Conservation (phyloP, 92 coral and sea anemone genomes). For the Plumapathes pennacea region DNA sequence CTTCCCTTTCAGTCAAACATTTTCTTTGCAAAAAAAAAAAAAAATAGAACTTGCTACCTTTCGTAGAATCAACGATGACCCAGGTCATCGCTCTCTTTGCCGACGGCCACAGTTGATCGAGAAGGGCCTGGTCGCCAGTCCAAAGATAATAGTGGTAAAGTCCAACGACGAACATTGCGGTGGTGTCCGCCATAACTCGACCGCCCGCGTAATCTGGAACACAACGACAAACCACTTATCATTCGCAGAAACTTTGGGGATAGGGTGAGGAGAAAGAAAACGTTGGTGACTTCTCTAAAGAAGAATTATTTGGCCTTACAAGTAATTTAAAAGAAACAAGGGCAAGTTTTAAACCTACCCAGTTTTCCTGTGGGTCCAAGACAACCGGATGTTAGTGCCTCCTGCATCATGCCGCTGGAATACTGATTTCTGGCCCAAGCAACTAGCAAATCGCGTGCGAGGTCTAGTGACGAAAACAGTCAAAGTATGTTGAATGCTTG, state of each 20-base stretch:
- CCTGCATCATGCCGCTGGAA: constrained; percentile 82
- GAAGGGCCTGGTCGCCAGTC: constrained; percentile 67
- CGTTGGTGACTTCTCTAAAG: no score
- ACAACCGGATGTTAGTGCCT: constrained; percentile 79
- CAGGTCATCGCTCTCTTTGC: constrained; percentile 76
- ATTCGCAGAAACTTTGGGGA: no score
- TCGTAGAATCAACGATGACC: constrained; percentile 71
- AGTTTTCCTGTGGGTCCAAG: constrained; percentile 78
- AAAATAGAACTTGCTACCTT: no score
- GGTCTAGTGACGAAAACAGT: constrained; percentile 40
- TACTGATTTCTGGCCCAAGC: constrained; percentile 83
- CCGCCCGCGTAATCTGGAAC: constrained; percentile 80
- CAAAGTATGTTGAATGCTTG: no score
- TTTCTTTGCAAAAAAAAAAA: no score
- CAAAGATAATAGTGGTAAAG: constrained; percentile 77
- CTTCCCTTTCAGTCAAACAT: no score
- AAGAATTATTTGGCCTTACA: no score
- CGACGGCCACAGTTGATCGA: constrained; percentile 73
- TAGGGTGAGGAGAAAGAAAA: no score
- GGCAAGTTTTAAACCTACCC: constrained; percentile 30
- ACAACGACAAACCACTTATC: not conserved
- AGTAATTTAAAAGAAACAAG: not conserved
- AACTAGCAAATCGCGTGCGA: constrained; percentile 61
- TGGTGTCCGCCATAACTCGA: constrained; percentile 87
- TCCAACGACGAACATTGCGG: constrained; percentile 80